Base-by-base conservation (phyloP, 1,140 invertebrate species). In the Sarcophaga bullata region DNA sequence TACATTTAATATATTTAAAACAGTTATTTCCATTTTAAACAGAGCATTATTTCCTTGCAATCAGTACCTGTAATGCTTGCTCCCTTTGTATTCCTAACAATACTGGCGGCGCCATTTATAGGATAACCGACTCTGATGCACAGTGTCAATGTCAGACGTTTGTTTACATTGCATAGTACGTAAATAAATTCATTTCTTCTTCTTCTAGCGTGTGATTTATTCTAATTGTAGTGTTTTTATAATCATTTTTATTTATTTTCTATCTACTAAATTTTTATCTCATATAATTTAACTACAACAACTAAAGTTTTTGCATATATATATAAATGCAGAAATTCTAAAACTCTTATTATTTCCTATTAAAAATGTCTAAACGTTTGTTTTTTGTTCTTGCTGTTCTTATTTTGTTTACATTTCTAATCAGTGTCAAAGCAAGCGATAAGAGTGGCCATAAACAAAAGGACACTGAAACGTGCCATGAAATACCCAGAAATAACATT, bases 401-500 rank as follows among this genome's bases (percentile, higher is more conserved):
- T 75, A 9, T 46, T 47, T 13, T 49, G n/a, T 68, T 68, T 68
- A 68, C 17, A 17, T 17, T 68, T 68, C 17, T 68, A 68, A 19
- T 68, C 17, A 58, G 54, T 58, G 54, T 58, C 54, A 58, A 13
- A 15, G 54, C 54, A 58, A n/a, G 54, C 2, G 54, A 58, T 58
- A 13, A 58, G 15, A 58, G n/a, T 58, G 3, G n/a, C n/a, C 6
- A 58, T 58, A n/a, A 15, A 19, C 17, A 8, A 7, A 68, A 68
- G n/a, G 17, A 68, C 17, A 19, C 62, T 7, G n/a, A 68, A 68
- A 9, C 19, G 6, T 68, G 62, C 17, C 15, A 52, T 50, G 75
- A 78, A 78, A 52, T 78, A 8, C 49, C 75, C n/a, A 50, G 25
- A n/a, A 15, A 80, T 46, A 83, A 87, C 50, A 85, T 90, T 48